These are phyloP conservation scores for Cryptophagus acutangulus DNA, from an alignment of 2,888 invertebrate species.

Conservation along the genomic window DNA sequence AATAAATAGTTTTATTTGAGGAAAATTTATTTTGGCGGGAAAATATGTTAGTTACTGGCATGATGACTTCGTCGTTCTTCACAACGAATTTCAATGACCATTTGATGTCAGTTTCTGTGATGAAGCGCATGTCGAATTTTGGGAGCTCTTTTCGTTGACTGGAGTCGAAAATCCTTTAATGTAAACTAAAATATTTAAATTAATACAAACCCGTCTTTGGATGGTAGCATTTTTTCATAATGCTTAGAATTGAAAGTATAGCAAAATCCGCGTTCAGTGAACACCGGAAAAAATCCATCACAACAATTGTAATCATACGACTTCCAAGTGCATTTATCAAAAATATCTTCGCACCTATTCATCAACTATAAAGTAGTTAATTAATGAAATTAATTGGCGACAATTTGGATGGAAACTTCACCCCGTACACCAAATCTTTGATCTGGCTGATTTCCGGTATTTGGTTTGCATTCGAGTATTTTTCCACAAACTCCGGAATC, in stretches of 20 bases:
- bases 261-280: slow-evolving; percentile 71
- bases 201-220: background rate
- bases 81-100: slow-evolving; percentile 57
- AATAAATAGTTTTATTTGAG: slow-evolving; percentile 27
- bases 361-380: slow-evolving; percentile 50
- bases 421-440: background rate
- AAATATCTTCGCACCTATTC: slow-evolving; percentile 57
- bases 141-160: no score
- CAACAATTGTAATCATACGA: slow-evolving; percentile 64
- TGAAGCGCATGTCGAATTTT: slow-evolving; percentile 51
- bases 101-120: slow-evolving; percentile 63
- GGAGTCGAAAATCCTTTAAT: no score
- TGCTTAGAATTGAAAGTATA: slow-evolving; percentile 66
- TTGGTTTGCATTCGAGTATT: slow-evolving; percentile 7
- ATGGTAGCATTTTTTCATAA: slow-evolving; percentile 47
- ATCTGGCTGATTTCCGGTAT: background rate
- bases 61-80: slow-evolving; percentile 24
- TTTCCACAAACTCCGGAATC: slow-evolving; percentile 13
- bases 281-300: slow-evolving; percentile 61
- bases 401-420: no score
- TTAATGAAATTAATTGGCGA: no score
- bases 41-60: slow-evolving; percentile 38
- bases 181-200: no score
- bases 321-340: slow-evolving; percentile 63
- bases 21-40: background rate